These are phyloP conservation scores for Manacus vitellinus DNA, from an alignment of 2,113 vertebrate genomes.

Conservation along the genomic window DNA sequence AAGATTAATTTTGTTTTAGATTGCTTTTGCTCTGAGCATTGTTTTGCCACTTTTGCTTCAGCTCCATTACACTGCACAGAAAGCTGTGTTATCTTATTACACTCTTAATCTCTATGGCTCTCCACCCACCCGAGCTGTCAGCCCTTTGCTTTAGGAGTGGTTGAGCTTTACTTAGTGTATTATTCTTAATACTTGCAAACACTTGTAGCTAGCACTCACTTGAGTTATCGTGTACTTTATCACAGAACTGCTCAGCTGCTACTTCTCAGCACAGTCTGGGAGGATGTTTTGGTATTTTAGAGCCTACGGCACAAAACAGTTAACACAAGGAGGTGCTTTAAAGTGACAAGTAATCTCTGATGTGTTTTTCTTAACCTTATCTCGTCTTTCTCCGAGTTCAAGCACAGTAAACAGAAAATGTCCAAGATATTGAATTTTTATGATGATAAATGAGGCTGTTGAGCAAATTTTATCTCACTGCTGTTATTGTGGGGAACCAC, in stretches of 20 bases:
- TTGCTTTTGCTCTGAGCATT: background rate
- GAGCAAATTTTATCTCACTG: background rate
- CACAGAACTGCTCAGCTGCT: background rate
- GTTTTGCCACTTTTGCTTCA: background rate
- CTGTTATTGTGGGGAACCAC: slow-evolving; percentile 1
- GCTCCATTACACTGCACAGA: background rate
- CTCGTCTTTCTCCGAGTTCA: slow-evolving; percentile 18
- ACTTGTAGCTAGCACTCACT: slow-evolving; percentile 18
- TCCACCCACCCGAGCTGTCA: background rate
- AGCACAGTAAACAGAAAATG: background rate
- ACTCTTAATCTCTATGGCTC: background rate
- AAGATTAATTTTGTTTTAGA: background rate
- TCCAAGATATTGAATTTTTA: slow-evolving; percentile 55
- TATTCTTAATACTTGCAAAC: slow-evolving; percentile 20
- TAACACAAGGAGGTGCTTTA: slow-evolving; percentile 24
- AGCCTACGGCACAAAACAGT: slow-evolving; percentile 21
- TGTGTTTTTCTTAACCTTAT: slow-evolving; percentile 63
- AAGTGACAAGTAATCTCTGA: slow-evolving; percentile 53
- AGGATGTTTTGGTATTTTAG: background rate
- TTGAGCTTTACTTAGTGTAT: background rate
- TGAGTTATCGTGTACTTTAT: background rate
- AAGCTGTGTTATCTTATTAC: background rate
- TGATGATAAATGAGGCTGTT: slow-evolving; percentile 45
- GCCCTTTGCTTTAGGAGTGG: background rate
- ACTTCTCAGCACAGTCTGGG: background rate